Evolutionary conservation across 2,113 vertebrate species (phyloP).

Genomic region (Dasyurus viverrinus): DNA sequence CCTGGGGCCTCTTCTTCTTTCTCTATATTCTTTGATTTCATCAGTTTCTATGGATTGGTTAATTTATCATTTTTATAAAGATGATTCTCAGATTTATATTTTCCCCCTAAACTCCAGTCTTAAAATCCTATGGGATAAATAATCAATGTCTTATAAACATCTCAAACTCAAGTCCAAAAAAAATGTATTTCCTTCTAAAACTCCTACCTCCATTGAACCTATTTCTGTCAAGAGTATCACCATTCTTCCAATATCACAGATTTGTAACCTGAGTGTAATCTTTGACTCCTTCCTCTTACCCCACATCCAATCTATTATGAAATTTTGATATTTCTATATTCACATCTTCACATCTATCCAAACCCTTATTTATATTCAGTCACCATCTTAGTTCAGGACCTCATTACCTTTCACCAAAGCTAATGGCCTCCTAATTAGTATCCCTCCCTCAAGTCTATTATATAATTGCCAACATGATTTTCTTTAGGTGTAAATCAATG

Average conservation of each 20-base stretch:
- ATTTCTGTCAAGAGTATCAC: not conserved
- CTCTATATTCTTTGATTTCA: not conserved
- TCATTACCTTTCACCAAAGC: not conserved
- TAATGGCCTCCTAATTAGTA: not conserved
- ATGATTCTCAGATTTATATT: not conserved
- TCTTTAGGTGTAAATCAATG: not conserved
- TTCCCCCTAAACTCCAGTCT: not conserved
- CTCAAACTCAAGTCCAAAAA: not conserved
- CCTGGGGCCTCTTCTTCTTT: not conserved
- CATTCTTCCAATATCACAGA: not conserved
- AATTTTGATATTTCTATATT: not conserved
- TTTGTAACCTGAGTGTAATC: not conserved
- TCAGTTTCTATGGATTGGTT: not conserved
- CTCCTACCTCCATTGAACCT: not conserved
- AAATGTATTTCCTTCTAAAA: not conserved
- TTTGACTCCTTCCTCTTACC: not conserved
- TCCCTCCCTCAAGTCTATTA: not conserved
- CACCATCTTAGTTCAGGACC: not conserved
- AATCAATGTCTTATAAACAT: not conserved
- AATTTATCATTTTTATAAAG: too few species aligned
- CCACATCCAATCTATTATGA: not conserved
- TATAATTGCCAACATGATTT: not conserved
- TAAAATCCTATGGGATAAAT: not conserved
- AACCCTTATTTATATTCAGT: not conserved
- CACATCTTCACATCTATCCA: not conserved